Conservation (phyloP, 2,113 vertebrate species). For the Corythornis vintsioides region DNA sequence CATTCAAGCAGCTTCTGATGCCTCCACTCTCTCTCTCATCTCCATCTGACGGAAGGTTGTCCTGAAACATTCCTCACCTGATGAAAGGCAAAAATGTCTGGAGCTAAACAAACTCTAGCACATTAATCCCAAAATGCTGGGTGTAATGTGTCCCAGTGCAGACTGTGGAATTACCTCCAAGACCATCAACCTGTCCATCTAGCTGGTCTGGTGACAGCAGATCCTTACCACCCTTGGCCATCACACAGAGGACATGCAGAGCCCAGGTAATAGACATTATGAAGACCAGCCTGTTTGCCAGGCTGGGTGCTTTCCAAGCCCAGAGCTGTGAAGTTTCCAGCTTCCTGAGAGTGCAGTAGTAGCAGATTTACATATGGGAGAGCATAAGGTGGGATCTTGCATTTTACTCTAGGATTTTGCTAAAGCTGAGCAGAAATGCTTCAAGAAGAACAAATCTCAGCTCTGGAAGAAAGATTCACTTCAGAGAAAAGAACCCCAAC, state of each 20-base stretch:
- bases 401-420: background rate
- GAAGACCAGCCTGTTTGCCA: accelerated
- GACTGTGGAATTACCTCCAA: conserved; percentile 7
- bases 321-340: background rate
- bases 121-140: conserved; percentile 44
- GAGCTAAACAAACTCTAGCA: conserved; percentile 50
- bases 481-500: background rate
- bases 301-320: background rate
- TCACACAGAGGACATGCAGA: background rate
- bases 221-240: conserved; percentile 27
- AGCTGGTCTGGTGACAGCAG: conserved; percentile 43
- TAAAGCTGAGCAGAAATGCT: background rate
- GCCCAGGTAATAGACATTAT: accelerated
- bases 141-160: conserved; percentile 43
- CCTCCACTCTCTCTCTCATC: background rate
- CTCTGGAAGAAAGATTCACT: background rate
- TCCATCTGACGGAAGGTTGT: background rate
- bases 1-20: background rate
- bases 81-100: conserved; percentile 57
- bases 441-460: background rate
- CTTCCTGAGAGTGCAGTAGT: background rate
- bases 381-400: background rate
- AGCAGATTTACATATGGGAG: background rate
- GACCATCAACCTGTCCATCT: conserved; percentile 42
- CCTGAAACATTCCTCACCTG: background rate